Percentiles rank a stretch among this genome's conserved stretches.
Evolutionary conservation across 1,140 invertebrate genomes (phyloP).

Genomic region (Lordiphosa stackelbergi): DNA sequence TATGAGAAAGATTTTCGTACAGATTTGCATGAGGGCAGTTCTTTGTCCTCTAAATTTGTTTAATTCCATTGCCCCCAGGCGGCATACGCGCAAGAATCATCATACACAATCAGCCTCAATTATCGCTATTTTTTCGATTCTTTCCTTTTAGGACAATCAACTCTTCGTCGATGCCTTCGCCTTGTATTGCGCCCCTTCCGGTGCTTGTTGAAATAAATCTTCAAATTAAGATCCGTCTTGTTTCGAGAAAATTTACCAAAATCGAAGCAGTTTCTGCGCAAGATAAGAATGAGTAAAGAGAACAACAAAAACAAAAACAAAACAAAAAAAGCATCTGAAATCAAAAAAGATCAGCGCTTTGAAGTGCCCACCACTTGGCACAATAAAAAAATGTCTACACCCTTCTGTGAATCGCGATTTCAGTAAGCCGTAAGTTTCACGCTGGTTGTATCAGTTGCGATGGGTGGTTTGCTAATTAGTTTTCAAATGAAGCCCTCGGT

Average conservation of each 20-base stretch:
- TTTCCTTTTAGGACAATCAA: slow-evolving; percentile 54
- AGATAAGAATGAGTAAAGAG: slow-evolving; percentile 54
- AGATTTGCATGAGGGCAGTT: slow-evolving; percentile 9
- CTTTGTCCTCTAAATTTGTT: slow-evolving; percentile 5
- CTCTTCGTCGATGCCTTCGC: slow-evolving; percentile 18
- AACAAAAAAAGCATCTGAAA: slow-evolving; percentile 38
- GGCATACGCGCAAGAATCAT: slow-evolving; percentile 21
- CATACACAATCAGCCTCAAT: slow-evolving; percentile 64
- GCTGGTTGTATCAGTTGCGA: no score
- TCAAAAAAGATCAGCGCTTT: slow-evolving; percentile 71
- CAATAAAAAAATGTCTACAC: slow-evolving; percentile 59
- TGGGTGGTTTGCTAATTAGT: not conserved
- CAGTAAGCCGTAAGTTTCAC: no score
- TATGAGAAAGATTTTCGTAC: no score
- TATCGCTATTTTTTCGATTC: slow-evolving; percentile 39
- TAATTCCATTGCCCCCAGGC: slow-evolving; percentile 43
- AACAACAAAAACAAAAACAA: slow-evolving; percentile 2
- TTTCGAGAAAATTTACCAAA: slow-evolving; percentile 63
- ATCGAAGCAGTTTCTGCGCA: slow-evolving; percentile 59
- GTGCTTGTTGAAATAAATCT: slow-evolving; percentile 72
- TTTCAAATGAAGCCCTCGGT: not conserved
- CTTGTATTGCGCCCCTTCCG: slow-evolving; percentile 41
- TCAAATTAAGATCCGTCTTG: slow-evolving; percentile 62
- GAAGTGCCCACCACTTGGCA: slow-evolving; percentile 71
- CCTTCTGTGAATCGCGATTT: slow-evolving; percentile 29